Conservation (phyloP, 2,113 vertebrate genomes). For the Gymnobelideus leadbeateri region DNA sequence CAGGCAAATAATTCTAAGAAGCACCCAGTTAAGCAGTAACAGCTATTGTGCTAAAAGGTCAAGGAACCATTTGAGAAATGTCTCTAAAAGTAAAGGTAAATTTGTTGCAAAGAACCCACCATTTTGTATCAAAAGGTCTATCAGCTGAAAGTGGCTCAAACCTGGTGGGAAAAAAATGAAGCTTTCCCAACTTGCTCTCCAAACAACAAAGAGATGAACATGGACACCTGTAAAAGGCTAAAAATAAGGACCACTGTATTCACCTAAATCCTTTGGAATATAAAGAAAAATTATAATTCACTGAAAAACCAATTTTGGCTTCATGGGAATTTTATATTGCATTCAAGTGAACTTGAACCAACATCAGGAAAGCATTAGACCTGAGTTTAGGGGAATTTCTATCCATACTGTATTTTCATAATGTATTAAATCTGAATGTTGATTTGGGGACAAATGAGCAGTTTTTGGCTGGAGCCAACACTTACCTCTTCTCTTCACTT, state of each 20-base stretch:
- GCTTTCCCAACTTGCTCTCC: background rate
- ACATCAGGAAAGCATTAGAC: conserved; percentile 71
- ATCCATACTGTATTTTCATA: conserved; percentile 55
- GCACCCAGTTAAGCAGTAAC: background rate
- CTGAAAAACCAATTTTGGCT: background rate
- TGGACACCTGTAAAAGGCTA: conserved; percentile 46
- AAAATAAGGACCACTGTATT: background rate
- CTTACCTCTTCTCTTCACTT: conserved; percentile 31
- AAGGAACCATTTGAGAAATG: background rate
- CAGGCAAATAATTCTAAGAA: background rate
- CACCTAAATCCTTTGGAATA: background rate
- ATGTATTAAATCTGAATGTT: conserved; percentile 60
- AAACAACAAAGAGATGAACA: background rate
- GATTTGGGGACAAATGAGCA: conserved; percentile 60
- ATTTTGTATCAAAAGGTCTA: conserved; percentile 8
- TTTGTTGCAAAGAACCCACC: background rate
- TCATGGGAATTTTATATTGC: conserved; percentile 48
- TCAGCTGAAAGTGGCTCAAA: background rate
- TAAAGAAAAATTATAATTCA: conserved; percentile 21
- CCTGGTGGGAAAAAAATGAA: background rate
- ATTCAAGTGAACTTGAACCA: conserved; percentile 65
- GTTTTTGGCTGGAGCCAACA: conserved; percentile 4
- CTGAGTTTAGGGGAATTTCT: conserved; percentile 38
- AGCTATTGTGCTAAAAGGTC: background rate
- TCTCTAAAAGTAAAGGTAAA: conserved; percentile 13